Percentiles rank a stretch among this genome's conserved stretches.
Conservation (phyloP, 2,113 vertebrate species). For the Ictalurus furcatus region DNA sequence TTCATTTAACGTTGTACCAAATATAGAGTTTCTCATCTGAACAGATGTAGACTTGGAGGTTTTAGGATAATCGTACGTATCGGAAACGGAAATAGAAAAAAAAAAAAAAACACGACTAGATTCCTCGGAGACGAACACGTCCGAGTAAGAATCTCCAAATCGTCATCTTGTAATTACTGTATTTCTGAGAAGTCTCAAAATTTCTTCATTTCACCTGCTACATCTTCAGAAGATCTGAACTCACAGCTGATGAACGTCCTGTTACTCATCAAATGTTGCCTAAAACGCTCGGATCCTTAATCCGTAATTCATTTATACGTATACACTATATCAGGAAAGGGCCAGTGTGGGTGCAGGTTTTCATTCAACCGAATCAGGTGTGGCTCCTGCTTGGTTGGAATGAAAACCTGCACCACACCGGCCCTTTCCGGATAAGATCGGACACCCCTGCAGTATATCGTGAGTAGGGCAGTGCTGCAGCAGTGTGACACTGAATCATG, state of each 20-base stretch:
- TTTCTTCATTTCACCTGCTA: not conserved
- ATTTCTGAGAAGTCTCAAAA: not conserved
- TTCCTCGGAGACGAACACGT: not conserved
- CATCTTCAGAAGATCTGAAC: not conserved
- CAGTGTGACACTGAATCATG: not conserved
- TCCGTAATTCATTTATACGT: not conserved
- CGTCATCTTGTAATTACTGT: not conserved
- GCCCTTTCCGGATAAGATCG: too few species aligned
- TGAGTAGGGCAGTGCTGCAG: slow-evolving; percentile 49
- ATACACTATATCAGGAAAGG: too few species aligned
- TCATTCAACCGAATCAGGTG: too few species aligned
- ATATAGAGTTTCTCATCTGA: not conserved
- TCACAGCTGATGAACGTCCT: not conserved
- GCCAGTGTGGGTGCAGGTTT: too few species aligned
- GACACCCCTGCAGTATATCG: too few species aligned
- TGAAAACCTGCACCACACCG: too few species aligned
- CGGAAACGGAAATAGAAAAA: not conserved
- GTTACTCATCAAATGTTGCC: not conserved
- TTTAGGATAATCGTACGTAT: not conserved
- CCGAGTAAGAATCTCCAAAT: not conserved
- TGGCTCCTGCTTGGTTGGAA: too few species aligned
- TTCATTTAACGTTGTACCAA: too few species aligned
- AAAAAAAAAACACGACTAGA: not conserved
- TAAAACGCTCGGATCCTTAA: not conserved
- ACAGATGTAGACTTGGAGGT: not conserved